Evolutionary conservation across 2,888 invertebrate species (phyloP).

Genomic region (Quadroppia sp.): DNA sequence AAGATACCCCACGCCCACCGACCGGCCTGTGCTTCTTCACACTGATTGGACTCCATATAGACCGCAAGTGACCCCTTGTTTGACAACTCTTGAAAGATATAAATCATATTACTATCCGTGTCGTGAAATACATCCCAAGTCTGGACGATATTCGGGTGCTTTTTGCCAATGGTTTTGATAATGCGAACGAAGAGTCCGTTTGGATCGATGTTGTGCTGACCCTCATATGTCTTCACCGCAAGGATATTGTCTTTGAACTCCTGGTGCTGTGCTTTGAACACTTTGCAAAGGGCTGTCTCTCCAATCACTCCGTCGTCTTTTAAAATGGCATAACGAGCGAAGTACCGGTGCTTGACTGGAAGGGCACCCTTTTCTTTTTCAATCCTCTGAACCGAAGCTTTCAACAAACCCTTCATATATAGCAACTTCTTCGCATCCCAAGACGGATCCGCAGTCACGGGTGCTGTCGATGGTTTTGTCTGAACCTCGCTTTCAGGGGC

Average conservation of each 20-base stretch:
- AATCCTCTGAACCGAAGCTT: background rate
- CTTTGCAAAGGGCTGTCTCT: background rate
- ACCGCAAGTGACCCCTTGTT: background rate
- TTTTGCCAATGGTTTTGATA: constrained; percentile 23
- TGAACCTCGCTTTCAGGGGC: background rate
- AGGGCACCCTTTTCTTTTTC: background rate
- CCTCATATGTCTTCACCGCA: background rate
- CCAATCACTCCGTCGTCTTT: background rate
- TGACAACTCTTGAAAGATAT: constrained; percentile 35
- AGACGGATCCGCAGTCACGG: background rate
- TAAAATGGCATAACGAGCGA: background rate
- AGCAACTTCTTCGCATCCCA: constrained; percentile 16
- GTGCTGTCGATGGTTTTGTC: background rate
- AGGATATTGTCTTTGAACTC: constrained; percentile 26
- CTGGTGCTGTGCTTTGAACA: constrained; percentile 14
- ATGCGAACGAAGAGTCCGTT: constrained; percentile 19
- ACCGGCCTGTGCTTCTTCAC: constrained; percentile 8
- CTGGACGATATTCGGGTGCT: constrained; percentile 35
- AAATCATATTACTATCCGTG: constrained; percentile 9
- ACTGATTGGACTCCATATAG: background rate
- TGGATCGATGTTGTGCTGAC: background rate
- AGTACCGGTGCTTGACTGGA: background rate
- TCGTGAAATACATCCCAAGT: constrained; percentile 36
- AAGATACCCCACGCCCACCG: background rate
- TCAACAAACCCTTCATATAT: constrained; percentile 16